Evolutionary conservation across 2,888 invertebrate species (phyloP), one percentile per base, ranked within the genome.

Genomic region (Rhamphomyia laevipes): DNA sequence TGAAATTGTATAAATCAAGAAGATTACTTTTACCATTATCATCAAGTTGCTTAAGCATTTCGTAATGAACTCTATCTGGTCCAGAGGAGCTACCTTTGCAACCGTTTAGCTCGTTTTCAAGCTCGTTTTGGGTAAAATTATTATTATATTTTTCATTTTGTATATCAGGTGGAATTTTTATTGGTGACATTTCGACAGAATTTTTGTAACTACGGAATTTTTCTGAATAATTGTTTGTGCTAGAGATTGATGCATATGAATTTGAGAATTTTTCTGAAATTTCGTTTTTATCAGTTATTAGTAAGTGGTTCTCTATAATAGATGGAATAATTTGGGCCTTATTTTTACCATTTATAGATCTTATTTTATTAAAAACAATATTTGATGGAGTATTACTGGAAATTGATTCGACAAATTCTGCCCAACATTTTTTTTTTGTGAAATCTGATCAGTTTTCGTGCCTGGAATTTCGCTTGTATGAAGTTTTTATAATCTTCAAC

Each of bases 81-180:
- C 45, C 45, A 12, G 45, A 35, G 7, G 35, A 45, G 2, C 15
- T n/a, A 2, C 33, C 45, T 23, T 45, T 45, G 4, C 35, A 35
- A 11, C 18, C 3, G 4, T n/a, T 2, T 21, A 45, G 10, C 1
- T 4, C 2, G 4, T 18, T 4, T 15, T 45, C 23, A 10, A 45
- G 12, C 23, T 45, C 45, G n/a, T 21, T 2, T 4, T 30, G 1
- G 3, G 43, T 16, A 30, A 43, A 43, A 12, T 7, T 6, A 15
- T 10, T 11, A 11, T 43, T 43, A n/a, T n/a, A n/a, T 16, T 44
- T 13, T 37, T 48, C 12, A 44, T 48, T n/a, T 30, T 27, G 40
- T 42, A 44, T 23, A 48, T 45, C 15, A 38, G 43, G 2, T 35
- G 46, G 18, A 43, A 49, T 21, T 46, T 49, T 17, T 18, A 17